These are phyloP conservation scores for Chloromyia formosa DNA, from an alignment of 2,888 invertebrate genomes.

Conservation along the genomic window DNA sequence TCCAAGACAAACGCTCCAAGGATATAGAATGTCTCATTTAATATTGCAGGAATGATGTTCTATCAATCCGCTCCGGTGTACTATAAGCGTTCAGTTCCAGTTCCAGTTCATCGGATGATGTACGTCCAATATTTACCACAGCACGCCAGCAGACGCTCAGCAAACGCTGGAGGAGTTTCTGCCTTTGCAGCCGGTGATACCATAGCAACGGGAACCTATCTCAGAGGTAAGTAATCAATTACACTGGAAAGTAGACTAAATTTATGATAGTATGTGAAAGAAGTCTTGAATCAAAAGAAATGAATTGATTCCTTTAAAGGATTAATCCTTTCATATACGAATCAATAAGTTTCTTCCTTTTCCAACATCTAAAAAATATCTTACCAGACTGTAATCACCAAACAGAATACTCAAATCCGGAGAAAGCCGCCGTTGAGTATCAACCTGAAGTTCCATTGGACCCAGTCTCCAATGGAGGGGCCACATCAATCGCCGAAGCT, in stretches of 20 bases:
- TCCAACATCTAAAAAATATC: conserved; percentile 13
- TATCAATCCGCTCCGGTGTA: conserved; percentile 55
- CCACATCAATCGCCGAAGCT: conserved; percentile 61
- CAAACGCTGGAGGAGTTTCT: conserved; percentile 57
- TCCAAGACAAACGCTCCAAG: neutral
- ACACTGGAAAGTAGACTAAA: too few species aligned
- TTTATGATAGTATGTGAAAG: too few species aligned
- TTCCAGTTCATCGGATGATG: conserved; percentile 58
- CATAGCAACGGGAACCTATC: conserved; percentile 60
- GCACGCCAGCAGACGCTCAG: conserved; percentile 58
- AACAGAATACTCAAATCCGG: conserved; percentile 16
- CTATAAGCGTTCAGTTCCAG: conserved; percentile 46
- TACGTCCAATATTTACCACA: conserved; percentile 60
- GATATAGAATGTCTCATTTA: neutral
- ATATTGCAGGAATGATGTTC: conserved; percentile 39
- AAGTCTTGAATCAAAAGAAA: too few species aligned
- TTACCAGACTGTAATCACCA: conserved; percentile 26
- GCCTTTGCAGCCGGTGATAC: conserved; percentile 63
- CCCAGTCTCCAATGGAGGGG: conserved; percentile 47
- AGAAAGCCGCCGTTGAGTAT: conserved; percentile 15
- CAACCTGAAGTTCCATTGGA: conserved; percentile 3
- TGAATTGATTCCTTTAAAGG: too few species aligned
- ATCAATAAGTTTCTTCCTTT: neutral
- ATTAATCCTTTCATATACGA: too few species aligned
- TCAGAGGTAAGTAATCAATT: conserved; percentile 57